Evolutionary conservation across 2,888 invertebrate species (phyloP).

Genomic region (Himalopsyche tibetana): DNA sequence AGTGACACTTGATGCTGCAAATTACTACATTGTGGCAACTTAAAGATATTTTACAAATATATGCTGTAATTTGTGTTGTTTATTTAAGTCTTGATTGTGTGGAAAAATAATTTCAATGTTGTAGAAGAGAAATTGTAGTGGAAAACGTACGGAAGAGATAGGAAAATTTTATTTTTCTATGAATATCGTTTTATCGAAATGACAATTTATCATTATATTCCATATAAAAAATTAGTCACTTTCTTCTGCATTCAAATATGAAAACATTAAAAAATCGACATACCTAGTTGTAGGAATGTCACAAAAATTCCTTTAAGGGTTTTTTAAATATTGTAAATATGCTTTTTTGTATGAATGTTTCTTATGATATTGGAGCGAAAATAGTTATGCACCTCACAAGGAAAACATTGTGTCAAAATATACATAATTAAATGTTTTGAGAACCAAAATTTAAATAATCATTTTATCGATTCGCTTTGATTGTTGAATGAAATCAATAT

Average conservation of each 20-base stretch:
- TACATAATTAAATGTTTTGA: constrained; percentile 27
- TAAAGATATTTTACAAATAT: no score
- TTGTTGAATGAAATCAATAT: background rate
- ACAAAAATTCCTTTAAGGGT: background rate
- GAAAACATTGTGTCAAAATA: constrained; percentile 3
- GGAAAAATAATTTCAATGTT: constrained; percentile 3
- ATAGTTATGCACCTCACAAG: constrained; percentile 10
- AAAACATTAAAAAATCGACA: constrained; percentile 13
- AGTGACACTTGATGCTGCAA: no score
- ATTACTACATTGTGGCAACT: no score
- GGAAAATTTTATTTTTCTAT: constrained; percentile 41
- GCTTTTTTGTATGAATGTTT: constrained; percentile 47
- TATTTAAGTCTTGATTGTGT: constrained; percentile 7
- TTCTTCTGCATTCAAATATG: constrained; percentile 33
- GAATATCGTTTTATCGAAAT: constrained; percentile 36
- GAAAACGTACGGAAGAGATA: background rate
- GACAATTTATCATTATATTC: constrained; percentile 38
- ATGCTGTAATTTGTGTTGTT: no score
- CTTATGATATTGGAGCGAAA: constrained; percentile 14
- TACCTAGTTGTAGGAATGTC: constrained; percentile 16
- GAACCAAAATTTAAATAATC: constrained; percentile 23
- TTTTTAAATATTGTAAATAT: constrained; percentile 43
- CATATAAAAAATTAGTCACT: background rate
- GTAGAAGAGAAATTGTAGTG: constrained; percentile 24
- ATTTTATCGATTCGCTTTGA: background rate